Percentiles rank a stretch among this genome's conserved stretches.
Conservation (phyloP, 2,797 vertebrate species). For the Holocentrus rufus region DNA sequence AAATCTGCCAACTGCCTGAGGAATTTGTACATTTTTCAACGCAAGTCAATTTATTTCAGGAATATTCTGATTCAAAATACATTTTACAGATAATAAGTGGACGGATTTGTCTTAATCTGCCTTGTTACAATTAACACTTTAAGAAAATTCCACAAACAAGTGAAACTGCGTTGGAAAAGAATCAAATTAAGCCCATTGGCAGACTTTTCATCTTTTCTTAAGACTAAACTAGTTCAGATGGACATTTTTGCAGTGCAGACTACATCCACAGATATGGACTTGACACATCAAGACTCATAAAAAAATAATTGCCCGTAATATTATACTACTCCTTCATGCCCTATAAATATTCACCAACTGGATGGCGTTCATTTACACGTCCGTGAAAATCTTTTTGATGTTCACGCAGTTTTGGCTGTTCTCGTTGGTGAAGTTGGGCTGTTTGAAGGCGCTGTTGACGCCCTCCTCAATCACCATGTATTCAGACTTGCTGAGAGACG, state of each 20-base stretch:
- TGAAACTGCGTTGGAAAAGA: background rate
- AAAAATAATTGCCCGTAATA: conserved; percentile 43
- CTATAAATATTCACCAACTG: conserved; percentile 16
- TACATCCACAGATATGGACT: conserved; percentile 73
- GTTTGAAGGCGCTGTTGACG: conserved; percentile 88
- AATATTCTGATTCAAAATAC: no score
- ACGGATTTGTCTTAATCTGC: no score
- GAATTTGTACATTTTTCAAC: background rate
- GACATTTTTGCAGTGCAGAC: conserved; percentile 54
- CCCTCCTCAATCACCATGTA: conserved; percentile 95
- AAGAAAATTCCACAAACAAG: conserved; percentile 27
- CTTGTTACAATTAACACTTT: conserved; percentile 30
- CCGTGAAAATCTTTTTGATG: conserved; percentile 96
- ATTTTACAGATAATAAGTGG: no score
- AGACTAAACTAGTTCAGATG: conserved; percentile 45
- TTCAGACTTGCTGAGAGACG: conserved; percentile 93
- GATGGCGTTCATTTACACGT: conserved; percentile 84
- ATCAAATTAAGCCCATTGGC: background rate
- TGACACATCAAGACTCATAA: conserved; percentile 63
- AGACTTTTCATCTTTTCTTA: background rate
- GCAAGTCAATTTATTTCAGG: no score
- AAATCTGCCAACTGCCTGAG: no score
- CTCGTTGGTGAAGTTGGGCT: conserved; percentile 87
- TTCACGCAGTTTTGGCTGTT: conserved; percentile 95
- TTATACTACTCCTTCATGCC: conserved; percentile 50